Percentiles rank a stretch among this genome's conserved stretches.
Evolutionary conservation across 2,113 vertebrate species (phyloP).

Genomic region (Zosterops japonicus): DNA sequence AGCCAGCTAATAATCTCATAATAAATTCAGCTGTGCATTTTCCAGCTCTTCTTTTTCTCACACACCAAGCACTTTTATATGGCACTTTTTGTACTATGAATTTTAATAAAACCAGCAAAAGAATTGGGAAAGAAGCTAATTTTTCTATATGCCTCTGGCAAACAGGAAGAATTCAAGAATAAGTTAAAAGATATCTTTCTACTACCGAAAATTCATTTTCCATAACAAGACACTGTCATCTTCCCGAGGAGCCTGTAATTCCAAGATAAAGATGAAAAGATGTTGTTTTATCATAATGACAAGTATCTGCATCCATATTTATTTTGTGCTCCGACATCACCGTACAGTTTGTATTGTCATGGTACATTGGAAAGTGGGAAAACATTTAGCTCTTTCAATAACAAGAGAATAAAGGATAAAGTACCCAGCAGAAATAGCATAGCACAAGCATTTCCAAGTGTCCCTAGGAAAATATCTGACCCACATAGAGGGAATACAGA

Average conservation of each 20-base stretch:
- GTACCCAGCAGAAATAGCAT: constrained; percentile 31
- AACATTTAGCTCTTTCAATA: constrained; percentile 66
- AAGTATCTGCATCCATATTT: constrained; percentile 66
- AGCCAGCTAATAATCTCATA: constrained; percentile 44
- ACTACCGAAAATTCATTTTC: constrained; percentile 70
- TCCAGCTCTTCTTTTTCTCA: constrained; percentile 27
- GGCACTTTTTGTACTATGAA: constrained; percentile 33
- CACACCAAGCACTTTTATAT: constrained; percentile 46
- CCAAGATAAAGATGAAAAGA: constrained; percentile 76
- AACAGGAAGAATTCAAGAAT: constrained; percentile 64
- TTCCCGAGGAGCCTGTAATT: constrained; percentile 71
- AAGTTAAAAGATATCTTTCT: constrained; percentile 65
- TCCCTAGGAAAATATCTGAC: constrained; percentile 62
- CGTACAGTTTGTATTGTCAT: constrained; percentile 59
- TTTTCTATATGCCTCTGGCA: constrained; percentile 71
- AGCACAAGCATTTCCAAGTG: constrained; percentile 40
- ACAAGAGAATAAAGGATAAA: constrained; percentile 48
- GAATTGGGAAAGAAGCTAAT: constrained; percentile 65
- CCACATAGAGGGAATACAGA: constrained; percentile 59
- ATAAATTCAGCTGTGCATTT: constrained; percentile 49
- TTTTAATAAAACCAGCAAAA: constrained; percentile 67
- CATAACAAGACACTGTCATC: constrained; percentile 65
- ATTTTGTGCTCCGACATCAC: constrained; percentile 65
- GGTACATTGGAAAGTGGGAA: constrained; percentile 61
- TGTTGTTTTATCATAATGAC: constrained; percentile 72